Conservation (phyloP, 2,797 vertebrate genomes). For the Cuculus canorus region DNA sequence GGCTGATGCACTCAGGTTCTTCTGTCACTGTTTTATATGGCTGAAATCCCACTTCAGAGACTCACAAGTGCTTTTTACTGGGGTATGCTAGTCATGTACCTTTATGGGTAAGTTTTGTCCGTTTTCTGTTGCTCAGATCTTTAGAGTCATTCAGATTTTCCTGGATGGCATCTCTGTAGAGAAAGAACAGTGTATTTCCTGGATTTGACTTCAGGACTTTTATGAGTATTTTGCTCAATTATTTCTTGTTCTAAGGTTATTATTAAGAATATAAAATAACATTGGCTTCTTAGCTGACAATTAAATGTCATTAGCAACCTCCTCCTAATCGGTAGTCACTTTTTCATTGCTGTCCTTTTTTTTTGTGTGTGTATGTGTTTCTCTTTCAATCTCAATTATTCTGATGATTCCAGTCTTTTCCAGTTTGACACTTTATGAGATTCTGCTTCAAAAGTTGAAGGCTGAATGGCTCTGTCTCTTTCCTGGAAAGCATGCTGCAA, state of each 20-base stretch:
- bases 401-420: background rate
- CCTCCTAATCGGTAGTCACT: background rate
- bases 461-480: background rate
- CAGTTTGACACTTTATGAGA: background rate
- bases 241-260: background rate
- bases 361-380: no score
- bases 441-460: background rate
- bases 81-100: background rate
- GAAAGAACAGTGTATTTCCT: background rate
- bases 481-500: background rate
- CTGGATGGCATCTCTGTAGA: background rate
- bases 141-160: background rate
- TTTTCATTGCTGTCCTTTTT: background rate
- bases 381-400: background rate
- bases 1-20: background rate
- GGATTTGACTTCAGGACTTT: background rate
- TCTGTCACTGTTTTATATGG: background rate
- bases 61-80: background rate
- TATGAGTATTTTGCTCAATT: background rate
- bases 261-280: background rate
- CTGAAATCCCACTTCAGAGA: background rate
- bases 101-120: background rate
- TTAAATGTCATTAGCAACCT: background rate
- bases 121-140: background rate
- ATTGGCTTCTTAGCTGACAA: background rate